phyloP scores from a whole-genome alignment of 2,888 invertebrate species.

The Platycheirus albimanus region DNA sequence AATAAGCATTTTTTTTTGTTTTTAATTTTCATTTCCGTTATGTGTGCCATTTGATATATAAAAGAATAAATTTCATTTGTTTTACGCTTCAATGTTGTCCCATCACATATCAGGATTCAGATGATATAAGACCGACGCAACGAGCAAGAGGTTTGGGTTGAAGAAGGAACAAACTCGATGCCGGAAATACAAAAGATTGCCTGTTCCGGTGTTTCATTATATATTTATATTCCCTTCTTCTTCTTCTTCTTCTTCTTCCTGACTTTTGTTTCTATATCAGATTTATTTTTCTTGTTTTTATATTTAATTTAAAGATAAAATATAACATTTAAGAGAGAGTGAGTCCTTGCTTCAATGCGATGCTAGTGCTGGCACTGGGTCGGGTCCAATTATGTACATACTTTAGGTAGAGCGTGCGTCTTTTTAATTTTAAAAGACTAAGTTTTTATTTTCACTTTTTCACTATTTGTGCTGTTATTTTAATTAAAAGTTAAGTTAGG shows the following conservation, averaged over 20 bases:
- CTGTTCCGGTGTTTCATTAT: constrained; percentile 46
- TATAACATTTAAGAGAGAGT: constrained; percentile 11
- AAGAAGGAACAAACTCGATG: not conserved
- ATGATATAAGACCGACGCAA: too few relatives aligned
- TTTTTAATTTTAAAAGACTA: not conserved
- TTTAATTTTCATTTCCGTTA: constrained; percentile 13
- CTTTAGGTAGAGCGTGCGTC: too few relatives aligned
- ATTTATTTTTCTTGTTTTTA: not conserved
- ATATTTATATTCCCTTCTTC: too few relatives aligned
- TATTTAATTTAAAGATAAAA: constrained; percentile 61
- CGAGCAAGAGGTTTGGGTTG: constrained; percentile 2
- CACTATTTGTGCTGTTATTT: not conserved
- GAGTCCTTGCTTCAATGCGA: not conserved
- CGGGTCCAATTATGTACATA: too few relatives aligned
- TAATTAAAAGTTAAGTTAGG: constrained; percentile 6
- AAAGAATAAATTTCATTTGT: constrained; percentile 57
- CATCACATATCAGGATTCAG: constrained; percentile 5
- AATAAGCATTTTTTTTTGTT: constrained; percentile 20
- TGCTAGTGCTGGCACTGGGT: too few relatives aligned
- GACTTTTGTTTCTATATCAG: constrained; percentile 26
- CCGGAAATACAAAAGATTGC: constrained; percentile 66
- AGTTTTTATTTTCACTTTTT: not conserved
- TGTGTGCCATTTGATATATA: constrained; percentile 52
- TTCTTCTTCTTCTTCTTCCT: constrained; percentile 19
- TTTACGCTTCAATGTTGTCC: constrained; percentile 40